Evolutionary conservation across 1,140 invertebrate species (phyloP).

Genomic region (Trichonephila clavata): DNA sequence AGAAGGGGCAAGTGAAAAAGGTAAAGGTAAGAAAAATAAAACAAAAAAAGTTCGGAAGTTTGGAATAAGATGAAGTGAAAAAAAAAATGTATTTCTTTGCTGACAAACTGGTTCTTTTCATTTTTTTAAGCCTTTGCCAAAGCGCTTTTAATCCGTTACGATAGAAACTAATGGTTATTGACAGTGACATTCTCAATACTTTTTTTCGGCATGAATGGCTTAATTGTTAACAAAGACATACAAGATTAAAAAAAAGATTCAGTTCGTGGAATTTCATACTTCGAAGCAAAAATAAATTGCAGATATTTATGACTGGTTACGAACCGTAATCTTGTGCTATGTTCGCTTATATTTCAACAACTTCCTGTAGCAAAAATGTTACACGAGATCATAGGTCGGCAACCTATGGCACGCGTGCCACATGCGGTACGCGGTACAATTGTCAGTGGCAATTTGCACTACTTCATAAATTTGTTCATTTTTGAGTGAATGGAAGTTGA

Average conservation of each 20-base stretch:
- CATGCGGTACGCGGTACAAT: no score
- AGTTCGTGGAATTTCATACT: no score
- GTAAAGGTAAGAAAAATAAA: neutral
- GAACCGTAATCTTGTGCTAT: no score
- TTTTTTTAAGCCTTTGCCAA: neutral
- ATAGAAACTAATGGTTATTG: slow-evolving; percentile 13
- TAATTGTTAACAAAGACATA: neutral
- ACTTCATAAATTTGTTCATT: no score
- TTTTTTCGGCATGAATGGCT: neutral
- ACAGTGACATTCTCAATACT: neutral
- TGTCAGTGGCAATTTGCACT: no score
- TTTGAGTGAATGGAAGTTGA: no score
- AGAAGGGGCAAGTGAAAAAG: neutral
- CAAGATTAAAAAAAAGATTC: neutral
- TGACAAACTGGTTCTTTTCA: slow-evolving; percentile 14
- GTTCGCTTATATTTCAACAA: no score
- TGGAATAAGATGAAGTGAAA: neutral
- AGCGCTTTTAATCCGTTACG: neutral
- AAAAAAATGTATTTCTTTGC: neutral
- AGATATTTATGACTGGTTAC: no score
- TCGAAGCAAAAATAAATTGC: no score
- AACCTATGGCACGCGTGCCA: no score
- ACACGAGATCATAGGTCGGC: no score
- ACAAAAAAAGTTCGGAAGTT: neutral
- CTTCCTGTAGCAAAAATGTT: no score